Conservation (phyloP, 2,113 vertebrate species). For the Dipodomys spectabilis region DNA sequence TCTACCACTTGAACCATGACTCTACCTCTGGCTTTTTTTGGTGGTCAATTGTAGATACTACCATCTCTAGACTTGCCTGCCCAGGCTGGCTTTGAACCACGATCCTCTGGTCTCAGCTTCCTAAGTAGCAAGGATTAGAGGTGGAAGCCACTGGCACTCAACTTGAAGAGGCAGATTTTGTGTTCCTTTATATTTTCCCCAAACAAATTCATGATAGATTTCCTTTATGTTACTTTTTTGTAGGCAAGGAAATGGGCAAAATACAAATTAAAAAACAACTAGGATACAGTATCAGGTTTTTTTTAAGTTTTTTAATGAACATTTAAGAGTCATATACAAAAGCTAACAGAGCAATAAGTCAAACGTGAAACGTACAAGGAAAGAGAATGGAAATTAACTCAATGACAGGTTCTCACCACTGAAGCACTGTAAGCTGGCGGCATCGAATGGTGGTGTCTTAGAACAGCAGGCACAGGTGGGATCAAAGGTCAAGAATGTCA, state of each 20-base stretch:
- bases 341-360: constrained; percentile 85
- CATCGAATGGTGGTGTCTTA: constrained; percentile 73
- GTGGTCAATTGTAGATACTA: too few relatives aligned
- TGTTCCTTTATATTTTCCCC: neutral
- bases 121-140: too few relatives aligned
- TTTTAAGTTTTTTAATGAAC: constrained; percentile 86
- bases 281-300: constrained; percentile 68
- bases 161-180: neutral
- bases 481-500: constrained; percentile 68
- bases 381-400: constrained; percentile 78
- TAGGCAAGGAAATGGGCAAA: neutral
- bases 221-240: neutral
- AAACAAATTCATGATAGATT: neutral
- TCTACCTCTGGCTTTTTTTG: too few relatives aligned
- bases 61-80: too few relatives aligned
- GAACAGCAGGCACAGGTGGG: constrained; percentile 59
- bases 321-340: constrained; percentile 88
- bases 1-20: too few relatives aligned
- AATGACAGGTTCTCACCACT: constrained; percentile 79
- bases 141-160: neutral
- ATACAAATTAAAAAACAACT: constrained; percentile 37
- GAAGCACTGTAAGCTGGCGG: constrained; percentile 79
- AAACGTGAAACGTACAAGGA: constrained; percentile 76
- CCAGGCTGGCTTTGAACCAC: too few relatives aligned
- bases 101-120: too few relatives aligned